These are phyloP conservation scores for Drosophila melanica DNA, from an alignment of 1,140 invertebrate genomes.

Conservation along the genomic window DNA sequence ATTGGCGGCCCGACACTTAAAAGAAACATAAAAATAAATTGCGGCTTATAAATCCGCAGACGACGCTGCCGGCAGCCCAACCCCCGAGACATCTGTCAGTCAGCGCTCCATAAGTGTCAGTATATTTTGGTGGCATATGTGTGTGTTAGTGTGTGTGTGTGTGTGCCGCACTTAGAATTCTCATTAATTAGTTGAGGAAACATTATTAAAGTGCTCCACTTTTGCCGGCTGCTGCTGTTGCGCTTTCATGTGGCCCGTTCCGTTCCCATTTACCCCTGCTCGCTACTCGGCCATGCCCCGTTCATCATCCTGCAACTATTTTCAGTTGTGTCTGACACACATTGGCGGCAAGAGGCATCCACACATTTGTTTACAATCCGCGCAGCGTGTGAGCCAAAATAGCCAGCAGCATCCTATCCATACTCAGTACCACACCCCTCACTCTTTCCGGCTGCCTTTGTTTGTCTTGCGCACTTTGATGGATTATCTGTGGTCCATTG, in stretches of 20 bases:
- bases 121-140: background rate
- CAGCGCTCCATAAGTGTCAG: constrained; percentile 2
- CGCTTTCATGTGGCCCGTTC: constrained; percentile 62
- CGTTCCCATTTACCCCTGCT: constrained; percentile 4
- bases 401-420: background rate
- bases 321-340: constrained; percentile 70
- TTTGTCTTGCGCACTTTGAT: constrained; percentile 58
- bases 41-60: constrained; percentile 19
- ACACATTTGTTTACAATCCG: constrained; percentile 38
- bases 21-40: constrained; percentile 12
- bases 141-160: constrained; percentile 5
- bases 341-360: constrained; percentile 40
- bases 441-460: constrained; percentile 7
- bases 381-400: background rate
- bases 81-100: constrained; percentile 19
- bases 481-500: constrained; percentile 56
- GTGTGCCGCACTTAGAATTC: constrained; percentile 50
- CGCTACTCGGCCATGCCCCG: background rate
- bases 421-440: background rate
- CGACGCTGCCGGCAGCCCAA: background rate
- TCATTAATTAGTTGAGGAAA: constrained; percentile 68
- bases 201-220: constrained; percentile 69
- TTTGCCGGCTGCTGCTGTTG: constrained; percentile 43
- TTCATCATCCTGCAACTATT: constrained; percentile 67
- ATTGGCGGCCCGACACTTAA: constrained; percentile 13